Percentiles rank a stretch among this genome's conserved stretches.
phyloP scores from a whole-genome alignment of 1,140 invertebrate species.

The Orchestia grillus region DNA sequence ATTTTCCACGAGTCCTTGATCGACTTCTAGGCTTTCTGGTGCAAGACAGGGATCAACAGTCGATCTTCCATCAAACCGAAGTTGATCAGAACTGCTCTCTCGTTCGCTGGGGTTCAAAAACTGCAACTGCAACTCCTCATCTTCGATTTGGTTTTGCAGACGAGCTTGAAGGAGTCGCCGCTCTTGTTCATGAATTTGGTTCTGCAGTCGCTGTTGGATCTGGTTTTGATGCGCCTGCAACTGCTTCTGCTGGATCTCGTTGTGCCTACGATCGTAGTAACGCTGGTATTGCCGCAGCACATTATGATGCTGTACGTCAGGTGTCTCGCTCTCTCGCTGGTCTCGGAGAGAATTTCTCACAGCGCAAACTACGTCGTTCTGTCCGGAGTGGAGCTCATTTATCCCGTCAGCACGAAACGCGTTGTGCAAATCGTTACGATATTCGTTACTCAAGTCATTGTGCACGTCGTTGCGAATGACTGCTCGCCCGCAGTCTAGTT shows the following conservation, averaged over 20 bases:
- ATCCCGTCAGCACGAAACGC: neutral
- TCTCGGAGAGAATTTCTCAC: neutral
- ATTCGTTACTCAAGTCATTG: neutral
- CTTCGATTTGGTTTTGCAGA: neutral
- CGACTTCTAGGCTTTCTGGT: neutral
- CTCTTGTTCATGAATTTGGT: neutral
- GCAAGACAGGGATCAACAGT: neutral
- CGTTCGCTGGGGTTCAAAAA: neutral
- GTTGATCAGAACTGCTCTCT: neutral
- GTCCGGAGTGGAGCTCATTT: neutral
- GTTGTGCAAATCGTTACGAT: neutral
- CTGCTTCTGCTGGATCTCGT: neutral
- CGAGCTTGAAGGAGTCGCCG: neutral
- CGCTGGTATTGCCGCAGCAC: neutral
- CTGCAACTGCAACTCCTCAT: neutral
- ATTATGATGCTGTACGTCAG: neutral
- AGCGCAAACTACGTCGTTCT: neutral
- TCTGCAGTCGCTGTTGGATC: neutral
- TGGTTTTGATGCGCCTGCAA: neutral
- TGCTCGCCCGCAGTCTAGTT: neutral
- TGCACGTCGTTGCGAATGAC: constrained; percentile 25
- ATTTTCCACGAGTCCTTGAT: neutral
- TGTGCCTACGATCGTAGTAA: neutral
- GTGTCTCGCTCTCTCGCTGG: neutral
- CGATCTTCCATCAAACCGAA: neutral